Percentiles rank a stretch among this genome's conserved stretches.
Evolutionary conservation across 2,888 invertebrate species (phyloP).

Genomic region (Aphidius colemani): DNA sequence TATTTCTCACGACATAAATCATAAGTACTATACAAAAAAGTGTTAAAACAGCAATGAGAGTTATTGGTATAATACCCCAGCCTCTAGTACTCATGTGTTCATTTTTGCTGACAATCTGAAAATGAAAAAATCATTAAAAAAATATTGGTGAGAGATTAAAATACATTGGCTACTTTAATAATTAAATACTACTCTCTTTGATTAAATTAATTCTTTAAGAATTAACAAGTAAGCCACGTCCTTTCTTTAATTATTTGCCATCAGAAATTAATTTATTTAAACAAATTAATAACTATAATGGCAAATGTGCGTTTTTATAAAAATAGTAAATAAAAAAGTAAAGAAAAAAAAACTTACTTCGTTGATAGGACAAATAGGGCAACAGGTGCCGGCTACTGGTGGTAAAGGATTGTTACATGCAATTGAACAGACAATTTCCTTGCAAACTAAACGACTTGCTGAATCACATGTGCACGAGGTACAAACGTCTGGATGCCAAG

Average conservation of each 20-base stretch:
- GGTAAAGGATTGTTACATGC: slow-evolving; percentile 50
- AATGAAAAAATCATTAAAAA: neutral
- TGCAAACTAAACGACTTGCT: slow-evolving; percentile 50
- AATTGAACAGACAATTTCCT: slow-evolving; percentile 51
- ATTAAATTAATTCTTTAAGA: no score
- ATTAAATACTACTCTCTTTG: no score
- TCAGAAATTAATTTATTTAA: no score
- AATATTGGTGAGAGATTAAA: no score
- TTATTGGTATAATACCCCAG: slow-evolving; percentile 53
- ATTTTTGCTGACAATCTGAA: slow-evolving; percentile 28
- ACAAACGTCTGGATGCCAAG: slow-evolving; percentile 51
- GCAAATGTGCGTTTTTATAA: neutral
- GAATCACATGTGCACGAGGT: slow-evolving; percentile 50
- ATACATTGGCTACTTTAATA: no score
- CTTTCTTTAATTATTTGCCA: no score
- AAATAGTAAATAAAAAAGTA: neutral
- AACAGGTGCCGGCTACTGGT: slow-evolving; percentile 49
- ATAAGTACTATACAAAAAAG: slow-evolving; percentile 48
- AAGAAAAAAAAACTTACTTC: slow-evolving; percentile 40
- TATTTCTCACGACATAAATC: slow-evolving; percentile 47
- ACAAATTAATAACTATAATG: no score
- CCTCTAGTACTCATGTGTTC: slow-evolving; percentile 35
- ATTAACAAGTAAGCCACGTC: no score
- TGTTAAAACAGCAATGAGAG: slow-evolving; percentile 47
- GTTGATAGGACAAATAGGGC: slow-evolving; percentile 50